Percentiles rank a stretch among this genome's conserved stretches.
phyloP scores from a whole-genome alignment of 2,888 invertebrate genomes.

The Protophormia terraenovae region DNA sequence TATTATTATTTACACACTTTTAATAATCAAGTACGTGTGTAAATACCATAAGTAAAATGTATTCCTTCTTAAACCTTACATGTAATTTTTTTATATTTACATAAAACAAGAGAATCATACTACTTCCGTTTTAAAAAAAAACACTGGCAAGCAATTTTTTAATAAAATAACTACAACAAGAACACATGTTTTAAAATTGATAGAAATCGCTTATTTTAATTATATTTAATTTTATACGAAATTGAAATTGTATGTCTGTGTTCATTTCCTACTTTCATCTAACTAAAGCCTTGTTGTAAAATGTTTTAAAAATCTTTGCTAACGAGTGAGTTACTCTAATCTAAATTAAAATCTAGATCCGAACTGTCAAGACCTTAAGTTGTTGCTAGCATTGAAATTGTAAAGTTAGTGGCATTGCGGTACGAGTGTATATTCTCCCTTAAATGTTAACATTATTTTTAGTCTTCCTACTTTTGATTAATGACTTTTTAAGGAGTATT shows the following conservation, averaged over 20 bases:
- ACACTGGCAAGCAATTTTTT: neutral
- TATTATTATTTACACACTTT: no score
- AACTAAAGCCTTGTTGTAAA: neutral
- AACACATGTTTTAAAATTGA: slow-evolving; percentile 23
- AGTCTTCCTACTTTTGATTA: slow-evolving; percentile 44
- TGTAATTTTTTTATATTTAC: neutral
- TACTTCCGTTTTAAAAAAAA: neutral
- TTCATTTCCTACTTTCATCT: neutral
- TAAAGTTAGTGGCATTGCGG: neutral
- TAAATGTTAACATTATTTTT: slow-evolving; percentile 9
- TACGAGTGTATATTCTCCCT: neutral
- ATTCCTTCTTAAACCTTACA: neutral
- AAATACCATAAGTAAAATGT: no score
- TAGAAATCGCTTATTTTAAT: slow-evolving; percentile 38
- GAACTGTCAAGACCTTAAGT: slow-evolving; percentile 38
- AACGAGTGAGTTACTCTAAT: slow-evolving; percentile 29
- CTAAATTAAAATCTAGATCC: slow-evolving; percentile 59
- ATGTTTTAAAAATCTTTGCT: neutral
- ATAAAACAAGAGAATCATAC: neutral
- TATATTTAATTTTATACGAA: slow-evolving; percentile 25
- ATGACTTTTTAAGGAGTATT: slow-evolving; percentile 56
- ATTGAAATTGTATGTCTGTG: neutral
- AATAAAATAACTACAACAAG: neutral
- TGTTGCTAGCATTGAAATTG: neutral
- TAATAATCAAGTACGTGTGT: no score